Conservation (phyloP, 2,888 invertebrate species). For the Lithosia quadra region DNA sequence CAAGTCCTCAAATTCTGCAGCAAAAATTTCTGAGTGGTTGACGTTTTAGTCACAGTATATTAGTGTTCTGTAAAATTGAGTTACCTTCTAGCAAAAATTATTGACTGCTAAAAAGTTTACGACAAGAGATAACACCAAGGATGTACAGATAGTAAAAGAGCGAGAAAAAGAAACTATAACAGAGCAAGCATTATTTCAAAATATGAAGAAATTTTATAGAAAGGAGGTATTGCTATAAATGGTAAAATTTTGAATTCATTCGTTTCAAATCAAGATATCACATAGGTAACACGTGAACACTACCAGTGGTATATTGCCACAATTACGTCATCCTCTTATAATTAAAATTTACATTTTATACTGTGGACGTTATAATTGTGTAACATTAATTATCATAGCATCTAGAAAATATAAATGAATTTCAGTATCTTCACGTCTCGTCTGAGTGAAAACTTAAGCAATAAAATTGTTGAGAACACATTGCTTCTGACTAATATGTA, state of each 20-base stretch:
- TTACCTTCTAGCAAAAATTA: no score
- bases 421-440: constrained; percentile 26
- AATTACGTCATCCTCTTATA: constrained; percentile 44
- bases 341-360: constrained; percentile 39
- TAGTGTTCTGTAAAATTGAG: no score
- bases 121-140: no score
- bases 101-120: no score
- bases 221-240: no score
- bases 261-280: constrained; percentile 12
- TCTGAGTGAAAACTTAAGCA: constrained; percentile 39
- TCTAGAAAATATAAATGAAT: constrained; percentile 39
- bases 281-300: constrained; percentile 20
- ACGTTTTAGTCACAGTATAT: no score
- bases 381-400: constrained; percentile 41
- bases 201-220: no score
- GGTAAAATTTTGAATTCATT: not conserved
- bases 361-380: constrained; percentile 46
- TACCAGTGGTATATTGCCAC: constrained; percentile 27
- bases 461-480: constrained; percentile 37
- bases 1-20: no score
- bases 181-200: no score
- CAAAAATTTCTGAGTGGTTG: no score
- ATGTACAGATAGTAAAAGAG: not conserved
- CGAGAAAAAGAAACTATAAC: not conserved
- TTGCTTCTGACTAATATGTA: constrained; percentile 35